phyloP scores from a whole-genome alignment of 1,140 invertebrate genomes.

The Notospermus geniculatus region DNA sequence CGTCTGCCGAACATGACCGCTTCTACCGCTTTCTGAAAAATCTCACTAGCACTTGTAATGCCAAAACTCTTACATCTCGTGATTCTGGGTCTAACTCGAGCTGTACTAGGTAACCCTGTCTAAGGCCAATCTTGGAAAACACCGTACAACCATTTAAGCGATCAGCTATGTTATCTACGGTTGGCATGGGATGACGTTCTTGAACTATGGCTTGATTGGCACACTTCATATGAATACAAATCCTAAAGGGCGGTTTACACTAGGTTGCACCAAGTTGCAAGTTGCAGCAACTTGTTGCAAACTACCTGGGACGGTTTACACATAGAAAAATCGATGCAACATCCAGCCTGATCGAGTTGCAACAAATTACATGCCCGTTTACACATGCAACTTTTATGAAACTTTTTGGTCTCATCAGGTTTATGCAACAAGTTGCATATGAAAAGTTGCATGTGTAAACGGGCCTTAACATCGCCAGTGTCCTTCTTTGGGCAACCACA shows the following conservation, averaged over 20 bases:
- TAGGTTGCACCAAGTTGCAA: too few species aligned
- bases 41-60: constrained; percentile 19
- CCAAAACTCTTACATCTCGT: constrained; percentile 29
- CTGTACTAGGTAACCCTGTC: constrained; percentile 33
- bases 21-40: constrained; percentile 21
- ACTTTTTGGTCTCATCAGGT: too few species aligned
- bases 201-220: constrained; percentile 35
- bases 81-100: constrained; percentile 27
- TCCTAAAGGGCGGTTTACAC: too few species aligned
- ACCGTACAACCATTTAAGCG: constrained; percentile 31
- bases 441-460: too few species aligned
- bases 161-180: constrained; percentile 27
- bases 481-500: constrained; percentile 26
- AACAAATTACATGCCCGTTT: too few species aligned
- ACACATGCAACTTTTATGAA: too few species aligned
- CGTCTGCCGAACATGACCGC: background rate
- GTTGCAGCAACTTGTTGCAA: too few species aligned
- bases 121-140: constrained; percentile 39
- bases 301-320: too few species aligned
- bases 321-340: too few species aligned
- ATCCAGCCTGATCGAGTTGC: too few species aligned
- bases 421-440: too few species aligned
- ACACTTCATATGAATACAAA: constrained; percentile 40
- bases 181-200: constrained; percentile 40
- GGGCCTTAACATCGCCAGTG: constrained; percentile 24